Evolutionary conservation across 2,888 invertebrate genomes (phyloP), one percentile per base, ranked within the genome.

Genomic region (Cyaniris semiargus): DNA sequence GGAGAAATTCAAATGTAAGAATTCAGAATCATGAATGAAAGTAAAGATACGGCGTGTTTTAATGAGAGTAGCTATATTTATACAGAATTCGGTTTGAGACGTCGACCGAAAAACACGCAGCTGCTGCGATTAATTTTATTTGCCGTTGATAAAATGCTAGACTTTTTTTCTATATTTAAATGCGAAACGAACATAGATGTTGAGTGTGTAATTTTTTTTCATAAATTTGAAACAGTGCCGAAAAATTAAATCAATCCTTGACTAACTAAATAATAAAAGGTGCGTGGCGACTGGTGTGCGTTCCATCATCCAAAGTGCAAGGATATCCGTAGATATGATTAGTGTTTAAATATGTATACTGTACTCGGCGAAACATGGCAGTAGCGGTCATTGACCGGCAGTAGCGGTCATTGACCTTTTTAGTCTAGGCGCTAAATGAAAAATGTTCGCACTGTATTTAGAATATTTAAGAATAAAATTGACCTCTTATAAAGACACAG

Each of bases 81-180:
- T 15, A 78, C 77, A 77, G 79, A 80, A 77, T 79, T 74, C 78
- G 78, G 80, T 82, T 80, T 56, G 74, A 78, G 76, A 71, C 44
- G 74, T 27, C 44, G 44, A 31, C 31, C 48, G 18, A 44, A 21
- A 34, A 21, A 71, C 38, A 48, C 72, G 86, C 91, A 91, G 90
- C 91, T 90, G 90, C 83, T 83, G 80, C 84, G 85, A 89, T 89
- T 88, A 88, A 87, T 87, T 89, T 84, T 84, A 85, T 88, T 85
- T 84, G 83, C 82, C 82, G 83, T 87, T 87, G 83, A 84, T 85
- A 83, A 87, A 88, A 84, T 83, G 84, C 85, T 70, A 72, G 79
- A 79, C 80, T 82, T 88, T 86, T 84, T 70, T 77, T 81, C 86
- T 88, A 86, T 87, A 86, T 86, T 87, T 88, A 86, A 83, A 84